Evolutionary conservation across 2,888 invertebrate species (phyloP).

Genomic region (Diachrysia chrysitis): DNA sequence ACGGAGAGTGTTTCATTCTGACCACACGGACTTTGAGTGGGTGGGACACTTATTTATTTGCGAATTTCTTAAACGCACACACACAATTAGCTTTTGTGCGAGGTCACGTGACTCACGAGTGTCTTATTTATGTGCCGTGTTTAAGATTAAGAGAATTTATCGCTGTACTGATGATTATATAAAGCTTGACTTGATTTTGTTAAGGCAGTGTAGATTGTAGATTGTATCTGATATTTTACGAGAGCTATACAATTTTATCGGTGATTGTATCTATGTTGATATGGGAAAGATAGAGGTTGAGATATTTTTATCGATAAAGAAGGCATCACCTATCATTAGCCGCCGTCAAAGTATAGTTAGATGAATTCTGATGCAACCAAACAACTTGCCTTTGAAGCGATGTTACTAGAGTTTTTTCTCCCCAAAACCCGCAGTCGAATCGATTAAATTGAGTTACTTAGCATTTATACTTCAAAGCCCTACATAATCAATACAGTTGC

Average conservation of each 20-base stretch:
- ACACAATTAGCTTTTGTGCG: constrained; percentile 58
- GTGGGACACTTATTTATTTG: constrained; percentile 61
- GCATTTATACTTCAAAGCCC: background rate
- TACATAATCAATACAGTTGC: constrained; percentile 13
- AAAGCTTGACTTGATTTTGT: constrained; percentile 23
- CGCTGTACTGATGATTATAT: constrained; percentile 30
- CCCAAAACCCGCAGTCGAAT: background rate
- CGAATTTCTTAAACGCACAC: constrained; percentile 59
- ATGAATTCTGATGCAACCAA: background rate
- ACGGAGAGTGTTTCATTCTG: constrained; percentile 42
- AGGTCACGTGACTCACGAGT: constrained; percentile 56
- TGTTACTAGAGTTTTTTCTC: too few species aligned
- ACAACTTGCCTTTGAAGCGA: background rate
- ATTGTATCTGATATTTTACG: constrained; percentile 17
- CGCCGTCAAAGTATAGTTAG: background rate
- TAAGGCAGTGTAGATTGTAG: constrained; percentile 3
- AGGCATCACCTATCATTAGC: background rate
- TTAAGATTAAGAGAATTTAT: constrained; percentile 55
- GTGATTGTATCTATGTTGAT: background rate
- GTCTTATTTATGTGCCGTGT: constrained; percentile 49
- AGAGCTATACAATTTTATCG: background rate
- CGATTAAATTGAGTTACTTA: background rate
- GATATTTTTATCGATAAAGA: background rate
- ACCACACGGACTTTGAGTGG: constrained; percentile 60
- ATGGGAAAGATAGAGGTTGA: background rate